These are phyloP conservation scores for Vireo griseus DNA, from an alignment of 2,797 vertebrate genomes.

Conservation along the genomic window DNA sequence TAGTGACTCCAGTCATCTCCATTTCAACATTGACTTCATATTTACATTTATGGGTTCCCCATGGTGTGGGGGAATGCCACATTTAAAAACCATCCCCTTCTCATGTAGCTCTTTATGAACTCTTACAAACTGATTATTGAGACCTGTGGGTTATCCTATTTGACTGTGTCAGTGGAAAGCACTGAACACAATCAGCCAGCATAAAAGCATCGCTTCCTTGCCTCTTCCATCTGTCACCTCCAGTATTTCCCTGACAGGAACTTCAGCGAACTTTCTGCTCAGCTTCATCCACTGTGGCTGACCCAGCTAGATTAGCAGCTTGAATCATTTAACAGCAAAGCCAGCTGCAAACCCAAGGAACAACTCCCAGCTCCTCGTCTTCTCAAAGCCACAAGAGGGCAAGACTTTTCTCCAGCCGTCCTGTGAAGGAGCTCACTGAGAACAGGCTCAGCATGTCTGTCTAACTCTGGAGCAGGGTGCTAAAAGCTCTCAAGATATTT, in stretches of 20 bases:
- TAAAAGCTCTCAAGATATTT: neutral
- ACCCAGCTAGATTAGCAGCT: neutral
- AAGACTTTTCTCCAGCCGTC: neutral
- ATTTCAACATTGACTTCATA: neutral
- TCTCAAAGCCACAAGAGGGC: neutral
- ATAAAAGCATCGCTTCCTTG: neutral
- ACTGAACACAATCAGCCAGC: neutral
- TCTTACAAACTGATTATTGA: neutral
- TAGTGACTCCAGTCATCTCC: neutral
- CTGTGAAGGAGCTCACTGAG: neutral
- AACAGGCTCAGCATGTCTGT: neutral
- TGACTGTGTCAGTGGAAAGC: neutral
- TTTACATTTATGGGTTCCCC: neutral
- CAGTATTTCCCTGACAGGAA: neutral
- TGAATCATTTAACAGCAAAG: neutral
- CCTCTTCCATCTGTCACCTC: neutral
- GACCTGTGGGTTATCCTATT: neutral
- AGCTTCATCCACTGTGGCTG: neutral
- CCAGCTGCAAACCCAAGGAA: neutral
- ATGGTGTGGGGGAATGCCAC: neutral
- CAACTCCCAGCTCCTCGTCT: neutral
- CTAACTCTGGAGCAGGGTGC: rapidly evolving
- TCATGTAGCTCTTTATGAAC: neutral
- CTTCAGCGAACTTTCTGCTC: neutral
- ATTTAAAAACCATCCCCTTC: neutral